These are phyloP conservation scores for Trogon surrucura DNA, from an alignment of 2,113 vertebrate genomes.

Conservation along the genomic window DNA sequence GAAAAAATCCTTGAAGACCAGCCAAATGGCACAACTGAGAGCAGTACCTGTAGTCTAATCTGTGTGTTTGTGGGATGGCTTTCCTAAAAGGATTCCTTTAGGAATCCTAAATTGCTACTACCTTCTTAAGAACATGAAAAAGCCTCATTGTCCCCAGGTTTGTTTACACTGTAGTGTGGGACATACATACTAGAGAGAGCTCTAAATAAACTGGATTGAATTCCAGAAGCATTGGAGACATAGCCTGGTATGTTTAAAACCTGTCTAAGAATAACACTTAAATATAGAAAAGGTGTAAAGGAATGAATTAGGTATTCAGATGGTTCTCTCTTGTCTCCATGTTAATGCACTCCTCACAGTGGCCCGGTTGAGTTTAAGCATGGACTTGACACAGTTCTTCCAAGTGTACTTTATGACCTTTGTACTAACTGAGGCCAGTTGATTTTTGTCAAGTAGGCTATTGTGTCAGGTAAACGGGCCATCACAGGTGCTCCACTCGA, in stretches of 20 bases:
- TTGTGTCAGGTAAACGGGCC: background rate
- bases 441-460: background rate
- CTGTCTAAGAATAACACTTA: background rate
- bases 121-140: background rate
- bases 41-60: background rate
- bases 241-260: background rate
- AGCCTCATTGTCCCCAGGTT: background rate
- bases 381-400: background rate
- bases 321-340: background rate
- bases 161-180: background rate
- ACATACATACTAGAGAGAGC: background rate
- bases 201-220: background rate
- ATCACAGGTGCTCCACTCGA: background rate
- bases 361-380: background rate
- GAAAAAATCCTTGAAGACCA: background rate
- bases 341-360: background rate
- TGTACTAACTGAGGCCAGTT: background rate
- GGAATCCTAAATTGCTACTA: background rate
- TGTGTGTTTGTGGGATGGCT: background rate
- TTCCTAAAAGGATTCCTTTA: background rate
- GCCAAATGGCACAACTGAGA: background rate
- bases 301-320: background rate
- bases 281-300: background rate
- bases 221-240: background rate
- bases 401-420: background rate